Evolutionary conservation across 2,113 vertebrate species (phyloP).

Genomic region (Pseudorhombus dupliciocellatus): DNA sequence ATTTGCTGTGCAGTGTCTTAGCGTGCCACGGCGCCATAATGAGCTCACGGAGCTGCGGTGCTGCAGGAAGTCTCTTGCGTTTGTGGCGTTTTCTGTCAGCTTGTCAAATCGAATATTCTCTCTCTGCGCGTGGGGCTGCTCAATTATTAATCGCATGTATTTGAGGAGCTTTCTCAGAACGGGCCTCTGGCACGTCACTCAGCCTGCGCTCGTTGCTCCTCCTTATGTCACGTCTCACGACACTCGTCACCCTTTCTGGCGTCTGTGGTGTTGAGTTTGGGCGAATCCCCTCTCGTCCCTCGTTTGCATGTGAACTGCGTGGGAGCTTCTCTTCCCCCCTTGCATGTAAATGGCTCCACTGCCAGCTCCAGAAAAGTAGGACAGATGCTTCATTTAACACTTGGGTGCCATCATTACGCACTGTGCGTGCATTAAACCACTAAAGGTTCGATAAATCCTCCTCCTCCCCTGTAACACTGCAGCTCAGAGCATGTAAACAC

Average conservation of each 20-base stretch:
- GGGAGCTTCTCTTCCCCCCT: constrained; percentile 48
- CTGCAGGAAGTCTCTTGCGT: constrained; percentile 50
- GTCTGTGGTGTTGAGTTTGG: constrained; percentile 22
- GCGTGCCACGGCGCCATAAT: constrained; percentile 38
- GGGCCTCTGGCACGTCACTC: constrained; percentile 60
- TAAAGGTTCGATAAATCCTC: constrained; percentile 28
- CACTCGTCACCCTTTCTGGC: constrained; percentile 3
- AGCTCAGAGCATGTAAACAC: constrained; percentile 19
- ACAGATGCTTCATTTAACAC: constrained; percentile 73
- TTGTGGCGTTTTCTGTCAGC: constrained; percentile 60
- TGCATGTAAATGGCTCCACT: constrained; percentile 62
- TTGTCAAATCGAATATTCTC: constrained; percentile 71
- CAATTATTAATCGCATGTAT: constrained; percentile 72
- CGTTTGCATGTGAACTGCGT: constrained; percentile 38
- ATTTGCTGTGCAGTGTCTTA: constrained; percentile 26
- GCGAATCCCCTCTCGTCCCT: constrained; percentile 34
- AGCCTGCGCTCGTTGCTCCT: constrained; percentile 24
- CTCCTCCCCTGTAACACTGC: constrained; percentile 10
- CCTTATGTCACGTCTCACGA: constrained; percentile 48
- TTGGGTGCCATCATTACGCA: constrained; percentile 42
- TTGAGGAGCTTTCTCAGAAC: constrained; percentile 77
- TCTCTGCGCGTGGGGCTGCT: constrained; percentile 47
- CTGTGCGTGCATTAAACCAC: constrained; percentile 52
- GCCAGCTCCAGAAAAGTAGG: constrained; percentile 69
- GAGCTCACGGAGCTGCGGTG: constrained; percentile 33